Base-by-base conservation (phyloP, 2,797 vertebrate genomes). In the Melanotaenia pygmaea region DNA sequence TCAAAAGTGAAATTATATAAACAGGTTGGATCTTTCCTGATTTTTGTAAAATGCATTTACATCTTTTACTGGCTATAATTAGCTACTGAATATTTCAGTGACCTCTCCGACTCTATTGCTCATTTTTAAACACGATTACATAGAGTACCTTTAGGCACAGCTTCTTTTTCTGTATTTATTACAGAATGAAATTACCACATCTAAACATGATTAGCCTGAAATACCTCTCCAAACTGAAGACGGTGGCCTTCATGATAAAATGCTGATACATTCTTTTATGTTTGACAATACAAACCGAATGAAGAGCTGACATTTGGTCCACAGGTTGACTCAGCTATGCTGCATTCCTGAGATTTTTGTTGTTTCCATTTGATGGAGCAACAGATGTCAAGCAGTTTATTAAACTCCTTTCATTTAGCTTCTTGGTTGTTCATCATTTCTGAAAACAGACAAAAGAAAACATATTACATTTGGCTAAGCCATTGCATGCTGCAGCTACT, bases 401-500 rank as follows among this genome's bases (percentile, higher is more conserved):
- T 64, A 11, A 37, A 8, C 7, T 5, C 16, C 8, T 67, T 61
- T 92, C 83, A 91, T 66, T 88, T 75, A 43, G 61, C 51, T 11
- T 43, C 64, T 63, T 5, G 69, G n/a, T 62, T 82, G 54, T 71
- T 35, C 7, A 84, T 87, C 85, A 93, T 89, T 24, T 88, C 94
- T 94, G 79, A 32, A 85, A 81, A 81, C 16, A 68, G n/a, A 82
- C n/a, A 69, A 1, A 67, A 57, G 13, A 43, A 58, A 61, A 6
- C 64, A 14, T 57, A 51, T 35, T 45, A 18, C 2, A 59, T 5
- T 14, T 43, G 26, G 12, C 14, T 16, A 5, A 18, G 5, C 13
- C 26, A 54, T 22, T 12, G 14, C 24, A 14, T 16, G 6, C 24
- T 16, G 26, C 53, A 54, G 6, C 16, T n/a, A 7, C 8, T 47